Evolutionary conservation across 2,888 invertebrate genomes (phyloP), one percentile per base, ranked within the genome.

Genomic region (Acrobasis suavella): DNA sequence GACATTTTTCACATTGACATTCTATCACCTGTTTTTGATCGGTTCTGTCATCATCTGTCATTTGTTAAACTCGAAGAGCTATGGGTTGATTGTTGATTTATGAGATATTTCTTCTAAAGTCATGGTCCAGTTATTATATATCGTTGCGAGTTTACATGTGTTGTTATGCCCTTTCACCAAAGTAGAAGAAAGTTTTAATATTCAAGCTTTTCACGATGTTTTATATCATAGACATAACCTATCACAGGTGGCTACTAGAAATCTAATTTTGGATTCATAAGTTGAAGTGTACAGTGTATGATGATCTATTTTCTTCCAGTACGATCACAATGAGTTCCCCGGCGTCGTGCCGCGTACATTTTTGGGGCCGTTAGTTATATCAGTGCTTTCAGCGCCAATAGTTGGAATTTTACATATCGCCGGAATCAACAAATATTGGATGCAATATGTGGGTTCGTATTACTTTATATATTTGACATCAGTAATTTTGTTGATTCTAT

Each of bases 181-280:
- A 95, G 99, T 99, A 60, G 99, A 99, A 91, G 99, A 99, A 93
- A 99, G 99, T 89, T 99, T 99, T 86, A 99, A 99, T 92, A 93
- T 99, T 64, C 99, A 99, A 93, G 99, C 99, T 22, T 96, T 97
- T 86, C 99, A 99, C 91, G 99, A 99, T 91, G 94, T 99, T 78
- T 92, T 99, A 58, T 98, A 97, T 89, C 96, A 98, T 85, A 94
- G 96, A 72, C 93, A 94, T 87, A 97, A 98, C 93, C 93, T 98
- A 72, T 93, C 96, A 64, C 93, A 97, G 96, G 98, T 98, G 94
- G 77, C 72, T 77, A 69, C 68, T 67, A 67, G 72, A 76, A 83
- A 76, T 91, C 91, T 91, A 92, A 91, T 83, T 92, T 90, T 91
- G 90, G 90, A 91, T 77, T 78, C 72, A 58, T 77, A 77, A 67